phyloP scores from a whole-genome alignment of 2,113 vertebrate species.

The Psilopsiagon aymara region DNA sequence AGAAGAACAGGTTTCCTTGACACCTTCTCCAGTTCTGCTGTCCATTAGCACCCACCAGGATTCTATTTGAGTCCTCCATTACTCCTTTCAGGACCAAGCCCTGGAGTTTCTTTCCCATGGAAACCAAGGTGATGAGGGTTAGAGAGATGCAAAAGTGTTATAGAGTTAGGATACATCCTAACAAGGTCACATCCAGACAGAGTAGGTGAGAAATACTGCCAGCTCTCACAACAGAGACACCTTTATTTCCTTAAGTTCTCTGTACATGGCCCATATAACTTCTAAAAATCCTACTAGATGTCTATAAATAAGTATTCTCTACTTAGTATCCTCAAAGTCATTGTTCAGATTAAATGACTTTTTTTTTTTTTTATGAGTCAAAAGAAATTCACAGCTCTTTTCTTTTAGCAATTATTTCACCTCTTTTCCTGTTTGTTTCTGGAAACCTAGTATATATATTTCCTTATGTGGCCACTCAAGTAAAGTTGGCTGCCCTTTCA shows the following conservation, averaged over 20 bases:
- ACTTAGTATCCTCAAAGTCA: not conserved
- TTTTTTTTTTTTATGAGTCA: not conserved
- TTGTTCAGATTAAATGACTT: not conserved
- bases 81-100: not conserved
- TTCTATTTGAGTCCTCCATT: not conserved
- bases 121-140: not conserved
- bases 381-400: not conserved
- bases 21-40: not conserved
- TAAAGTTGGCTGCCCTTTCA: not conserved
- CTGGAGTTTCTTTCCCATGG: not conserved
- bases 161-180: not conserved
- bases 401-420: not conserved
- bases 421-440: not conserved
- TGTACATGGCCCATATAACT: not conserved
- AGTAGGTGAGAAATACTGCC: not conserved
- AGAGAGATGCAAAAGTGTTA: not conserved
- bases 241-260: not conserved
- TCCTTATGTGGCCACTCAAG: not conserved
- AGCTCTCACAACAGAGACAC: not conserved
- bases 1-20: not conserved
- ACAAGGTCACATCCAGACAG: not conserved
- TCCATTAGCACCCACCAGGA: fast-evolving
- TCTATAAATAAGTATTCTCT: not conserved
- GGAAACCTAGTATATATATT: not conserved
- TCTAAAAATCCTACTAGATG: not conserved